These are phyloP conservation scores for Cetonia aurata DNA, from an alignment of 2,888 invertebrate genomes.

Conservation along the genomic window DNA sequence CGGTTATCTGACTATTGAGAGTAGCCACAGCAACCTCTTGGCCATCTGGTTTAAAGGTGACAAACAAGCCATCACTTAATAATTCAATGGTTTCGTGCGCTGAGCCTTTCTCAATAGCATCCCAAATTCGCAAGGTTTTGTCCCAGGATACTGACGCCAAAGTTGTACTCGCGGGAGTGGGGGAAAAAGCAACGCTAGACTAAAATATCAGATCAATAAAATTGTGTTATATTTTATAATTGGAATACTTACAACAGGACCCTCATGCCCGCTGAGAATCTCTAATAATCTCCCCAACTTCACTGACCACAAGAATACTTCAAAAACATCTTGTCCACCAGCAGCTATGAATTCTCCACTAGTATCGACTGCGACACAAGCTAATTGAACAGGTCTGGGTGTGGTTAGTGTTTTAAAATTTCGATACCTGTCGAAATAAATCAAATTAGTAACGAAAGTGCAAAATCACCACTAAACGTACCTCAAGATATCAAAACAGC, in stretches of 20 bases:
- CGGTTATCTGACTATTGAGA: conserved; percentile 85
- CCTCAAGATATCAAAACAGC: conserved; percentile 94
- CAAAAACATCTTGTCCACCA: conserved; percentile 94
- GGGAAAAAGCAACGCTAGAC: conserved; percentile 82
- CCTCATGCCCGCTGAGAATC: conserved; percentile 92
- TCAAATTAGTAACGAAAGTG: background rate
- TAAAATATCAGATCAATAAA: conserved; percentile 50
- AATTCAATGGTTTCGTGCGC: conserved; percentile 86
- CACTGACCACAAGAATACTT: conserved; percentile 96
- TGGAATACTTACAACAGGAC: conserved; percentile 78
- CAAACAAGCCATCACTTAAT: conserved; percentile 83
- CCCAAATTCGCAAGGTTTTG: conserved; percentile 91
- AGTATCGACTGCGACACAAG: conserved; percentile 88
- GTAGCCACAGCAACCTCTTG: conserved; percentile 94
- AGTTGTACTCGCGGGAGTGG: conserved; percentile 77
- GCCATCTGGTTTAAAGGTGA: conserved; percentile 91
- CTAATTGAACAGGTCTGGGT: conserved; percentile 92
- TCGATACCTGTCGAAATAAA: conserved; percentile 79
- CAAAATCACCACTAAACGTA: background rate
- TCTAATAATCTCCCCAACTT: conserved; percentile 93
- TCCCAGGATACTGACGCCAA: conserved; percentile 96
- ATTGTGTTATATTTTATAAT: background rate
- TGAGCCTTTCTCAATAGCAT: conserved; percentile 85
- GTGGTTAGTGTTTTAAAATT: conserved; percentile 98
- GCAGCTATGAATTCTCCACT: conserved; percentile 95